Evolutionary conservation across 2,113 vertebrate species (phyloP), one percentile per base, ranked within the genome.

Genomic region (Petaurus breviceps): DNA sequence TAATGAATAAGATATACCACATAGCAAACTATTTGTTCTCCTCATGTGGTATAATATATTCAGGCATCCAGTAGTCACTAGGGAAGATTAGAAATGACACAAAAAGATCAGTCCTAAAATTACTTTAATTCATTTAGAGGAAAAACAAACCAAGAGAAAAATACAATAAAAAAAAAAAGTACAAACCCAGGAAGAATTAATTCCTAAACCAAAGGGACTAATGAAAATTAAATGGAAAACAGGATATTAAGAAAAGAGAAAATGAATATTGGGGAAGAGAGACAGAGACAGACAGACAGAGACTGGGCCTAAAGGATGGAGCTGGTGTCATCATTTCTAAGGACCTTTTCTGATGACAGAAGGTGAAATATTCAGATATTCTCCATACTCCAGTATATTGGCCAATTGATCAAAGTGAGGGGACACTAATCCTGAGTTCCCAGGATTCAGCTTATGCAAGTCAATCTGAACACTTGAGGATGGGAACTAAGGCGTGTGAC

Each of bases 111-210:
- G 93, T 68, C 97, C 97, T 94, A 95, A 98, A 96, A 98, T 97
- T 96, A 97, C 96, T 97, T 96, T 96, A 97, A 98, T 98, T 98
- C 92, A 96, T 97, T 98, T 96, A 96, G 51, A 50, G 49, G 94
- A 84, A 95, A 92, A 91, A 43, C 55, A 12, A 89, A 91, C 3
- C 7, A 51, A 12, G 77, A 54, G 37, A 68, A 90, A 84, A 84
- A 84, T 31, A 90, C 28, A 97, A 97, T 95, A 95, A 97, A 96
- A 97, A 95, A 93, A 97, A 94, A 24, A 97, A 61, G 91, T 97
- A 98, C 97, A 97, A 98, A 95, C 77, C 94, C 97, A 97, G 96
- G 95, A 96, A 98, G 94, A 98, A 97, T 97, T 97, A 96, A 97
- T 96, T 98, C 97, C 89, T 49, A 96, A 96, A 95, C 94, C 51